A percentile compares a stretch with the other conserved stretches of the same genome.
These are phyloP conservation scores for Eurypyga helias DNA, from an alignment of 2,113 vertebrate genomes.

Conservation along the genomic window DNA sequence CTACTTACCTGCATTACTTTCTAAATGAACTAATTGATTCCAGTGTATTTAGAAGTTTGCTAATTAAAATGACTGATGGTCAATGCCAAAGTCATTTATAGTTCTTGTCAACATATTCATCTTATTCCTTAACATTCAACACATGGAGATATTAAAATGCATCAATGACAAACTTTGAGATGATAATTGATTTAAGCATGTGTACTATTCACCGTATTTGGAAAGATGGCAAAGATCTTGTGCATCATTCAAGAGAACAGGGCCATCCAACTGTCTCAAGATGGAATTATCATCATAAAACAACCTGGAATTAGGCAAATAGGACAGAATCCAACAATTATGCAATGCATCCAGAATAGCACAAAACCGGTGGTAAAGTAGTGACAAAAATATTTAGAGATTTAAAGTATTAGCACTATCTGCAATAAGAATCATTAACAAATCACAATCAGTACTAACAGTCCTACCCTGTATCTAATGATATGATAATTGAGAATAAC, in stretches of 20 bases:
- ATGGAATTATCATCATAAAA: not conserved
- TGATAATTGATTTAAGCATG: not conserved
- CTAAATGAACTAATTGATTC: not conserved
- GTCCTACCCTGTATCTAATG: too few species aligned
- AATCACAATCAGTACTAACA: not conserved
- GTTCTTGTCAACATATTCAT: not conserved
- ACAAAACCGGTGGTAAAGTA: not conserved
- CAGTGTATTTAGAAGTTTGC: not conserved
- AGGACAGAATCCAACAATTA: not conserved
- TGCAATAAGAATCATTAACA: not conserved
- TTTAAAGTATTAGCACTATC: not conserved
- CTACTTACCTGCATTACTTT: not conserved
- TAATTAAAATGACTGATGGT: not conserved
- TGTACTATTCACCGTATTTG: not conserved
- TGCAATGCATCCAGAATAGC: not conserved
- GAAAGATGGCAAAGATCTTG: not conserved
- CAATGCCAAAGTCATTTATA: not conserved
- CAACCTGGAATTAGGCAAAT: not conserved
- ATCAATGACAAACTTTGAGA: not conserved
- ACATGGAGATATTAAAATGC: not conserved
- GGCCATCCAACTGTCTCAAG: not conserved
- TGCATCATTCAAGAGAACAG: not conserved
- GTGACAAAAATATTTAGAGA: not conserved
- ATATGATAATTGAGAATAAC: not conserved
- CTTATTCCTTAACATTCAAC: not conserved